Evolutionary conservation across 2,888 invertebrate genomes (phyloP), one percentile per base, ranked within the genome.

Genomic region (Macaria liturata): DNA sequence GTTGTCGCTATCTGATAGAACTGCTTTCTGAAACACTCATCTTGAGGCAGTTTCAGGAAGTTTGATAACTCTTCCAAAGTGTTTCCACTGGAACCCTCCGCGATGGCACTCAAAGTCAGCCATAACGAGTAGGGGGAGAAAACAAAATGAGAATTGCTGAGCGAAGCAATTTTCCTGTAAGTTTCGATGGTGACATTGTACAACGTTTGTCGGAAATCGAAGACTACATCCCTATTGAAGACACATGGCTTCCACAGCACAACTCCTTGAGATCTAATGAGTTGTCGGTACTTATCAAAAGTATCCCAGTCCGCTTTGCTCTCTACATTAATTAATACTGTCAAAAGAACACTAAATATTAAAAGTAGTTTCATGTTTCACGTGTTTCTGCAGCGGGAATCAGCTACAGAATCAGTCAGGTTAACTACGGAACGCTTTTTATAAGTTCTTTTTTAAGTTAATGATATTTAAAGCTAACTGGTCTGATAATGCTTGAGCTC

Each of bases 71-170:
- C 61, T 30, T 53, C 9, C 4, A 60, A 64, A 6, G 67, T 62
- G 31, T 39, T 46, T 0, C 60, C 51, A 4, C 61, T 66, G 3
- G 67, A 50, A 32, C 73, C 73, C 65, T 73, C 73, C 3, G 68
- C 67, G 20, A 73, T 51, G 0, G 67, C 71, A 0, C 67, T 68
- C 0, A 70, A 61, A 1, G 61, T 61, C 9, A 71, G 39, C 70
- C 73, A 74, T 6, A 65, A 42, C 4, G 71, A 68, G 9, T 53
- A 57, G 0, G 71, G 68, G 0, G 73, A 69, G 46, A 53, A 59
- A 0, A 63, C 64, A n/a, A 70, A 70, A 40, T 69, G 64, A 4
- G 46, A 34, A 7, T 61, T 48, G 9, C 52, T 61, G 9, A 34
- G 42, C 1, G 44, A 44, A 5, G 63, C 49, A 3, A 68, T 46